phyloP scores from a whole-genome alignment of 2,113 vertebrate species.

The Bufo bufo region DNA sequence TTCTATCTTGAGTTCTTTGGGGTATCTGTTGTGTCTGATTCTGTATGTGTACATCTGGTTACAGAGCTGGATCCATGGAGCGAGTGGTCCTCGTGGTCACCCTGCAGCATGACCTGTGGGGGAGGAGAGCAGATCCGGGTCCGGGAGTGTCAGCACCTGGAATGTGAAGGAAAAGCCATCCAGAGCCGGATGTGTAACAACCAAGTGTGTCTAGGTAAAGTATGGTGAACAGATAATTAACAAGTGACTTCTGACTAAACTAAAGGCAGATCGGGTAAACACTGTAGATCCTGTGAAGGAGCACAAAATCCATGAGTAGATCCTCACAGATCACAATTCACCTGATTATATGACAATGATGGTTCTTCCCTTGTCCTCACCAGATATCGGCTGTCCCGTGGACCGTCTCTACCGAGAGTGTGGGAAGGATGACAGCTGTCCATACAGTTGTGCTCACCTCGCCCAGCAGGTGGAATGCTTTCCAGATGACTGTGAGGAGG shows the following conservation, averaged over 20 bases:
- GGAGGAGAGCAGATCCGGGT: slow-evolving; percentile 72
- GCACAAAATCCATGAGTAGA: background rate
- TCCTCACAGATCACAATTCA: background rate
- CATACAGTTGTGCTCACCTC: slow-evolving; percentile 86
- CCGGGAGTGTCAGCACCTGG: slow-evolving; percentile 63
- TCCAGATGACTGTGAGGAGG: slow-evolving; percentile 81
- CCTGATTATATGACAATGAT: background rate
- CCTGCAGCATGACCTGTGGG: slow-evolving; percentile 69
- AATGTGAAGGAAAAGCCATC: slow-evolving; percentile 65
- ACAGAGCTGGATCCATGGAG: slow-evolving; percentile 62
- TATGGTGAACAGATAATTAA: background rate
- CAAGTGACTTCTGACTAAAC: background rate
- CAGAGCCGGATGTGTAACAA: slow-evolving; percentile 80
- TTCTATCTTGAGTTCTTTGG: background rate
- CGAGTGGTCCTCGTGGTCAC: slow-evolving; percentile 73
- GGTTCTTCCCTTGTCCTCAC: background rate
- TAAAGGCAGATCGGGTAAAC: background rate
- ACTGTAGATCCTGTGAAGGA: background rate
- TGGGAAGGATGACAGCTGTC: slow-evolving; percentile 78
- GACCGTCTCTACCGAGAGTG: slow-evolving; percentile 85
- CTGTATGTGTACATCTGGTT: background rate
- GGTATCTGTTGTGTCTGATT: background rate
- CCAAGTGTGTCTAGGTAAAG: slow-evolving; percentile 79
- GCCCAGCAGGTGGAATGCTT: slow-evolving; percentile 77
- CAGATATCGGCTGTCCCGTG: slow-evolving; percentile 84